Base-by-base conservation (phyloP, 1,140 invertebrate genomes). In the Aphidius gifuensis region DNA sequence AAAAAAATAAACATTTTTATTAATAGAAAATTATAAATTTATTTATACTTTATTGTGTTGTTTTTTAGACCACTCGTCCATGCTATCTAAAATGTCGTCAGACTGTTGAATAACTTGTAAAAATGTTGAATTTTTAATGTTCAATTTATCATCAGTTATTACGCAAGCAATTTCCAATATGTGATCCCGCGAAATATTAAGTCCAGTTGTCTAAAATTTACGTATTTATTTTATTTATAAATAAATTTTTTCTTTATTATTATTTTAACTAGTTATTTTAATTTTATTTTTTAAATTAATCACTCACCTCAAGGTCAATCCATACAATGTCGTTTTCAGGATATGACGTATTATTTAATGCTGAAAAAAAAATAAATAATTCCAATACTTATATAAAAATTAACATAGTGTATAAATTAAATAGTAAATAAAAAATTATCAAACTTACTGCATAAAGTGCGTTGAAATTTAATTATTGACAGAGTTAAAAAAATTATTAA, bases 161-260 rank as follows among this genome's bases (percentile, higher is more conserved):
- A 97, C 72, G 76, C 92, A 93, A 1, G 93, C 91, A 63, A 96
- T 85, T 83, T 98, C 96, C 66, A 98, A 75, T 40, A 98, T 92
- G 62, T 88, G 84, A 75, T 94, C 88, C 61, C 82, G 88, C 1
- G 89, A 82, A 53, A 90, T 73, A 78, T 96, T 85, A 9, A 98
- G 76, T 5, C 89, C 88, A 40, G 73, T 73, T 68, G 79, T 69
- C 79, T 80, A n/a, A 58, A 21, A 61, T 32, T 32, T 32, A 32
- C 23, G 23, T 32, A 32, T 32, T 32, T 3, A 4, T 32, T 44
- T 2, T 44, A 8, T 44, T 2, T 44, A 8, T 11, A 2, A 1
- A 53, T 9, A 43, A 56, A 44, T 42, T 56, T 56, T 43, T 3
- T 9, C 5, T 39, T 3, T 43, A 0, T 38, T 56, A 39, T 7